phyloP scores from a whole-genome alignment of 1,140 invertebrate species.

The Brevipalpus yothersi region DNA sequence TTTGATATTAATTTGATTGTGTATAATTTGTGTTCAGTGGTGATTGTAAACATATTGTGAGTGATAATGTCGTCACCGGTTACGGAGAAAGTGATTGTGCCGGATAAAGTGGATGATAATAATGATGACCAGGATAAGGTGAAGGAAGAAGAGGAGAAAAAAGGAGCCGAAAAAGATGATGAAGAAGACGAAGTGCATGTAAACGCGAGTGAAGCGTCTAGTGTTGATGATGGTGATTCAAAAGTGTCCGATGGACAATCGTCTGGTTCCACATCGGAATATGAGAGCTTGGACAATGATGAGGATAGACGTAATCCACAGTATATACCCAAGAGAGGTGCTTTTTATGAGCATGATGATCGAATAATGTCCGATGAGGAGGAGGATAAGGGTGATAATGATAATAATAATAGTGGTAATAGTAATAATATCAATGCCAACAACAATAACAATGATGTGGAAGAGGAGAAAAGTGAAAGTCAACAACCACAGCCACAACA shows the following conservation, averaged over 20 bases:
- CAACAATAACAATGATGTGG: conserved; percentile 25
- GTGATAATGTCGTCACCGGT: too few species aligned
- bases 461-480: conserved; percentile 17
- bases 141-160: neutral
- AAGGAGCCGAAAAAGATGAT: neutral
- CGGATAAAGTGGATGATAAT: conserved; percentile 22
- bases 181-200: neutral
- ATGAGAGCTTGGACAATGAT: conserved; percentile 39
- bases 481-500: neutral
- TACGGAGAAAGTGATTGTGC: conserved; percentile 13
- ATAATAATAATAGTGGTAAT: conserved; percentile 7
- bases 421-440: neutral
- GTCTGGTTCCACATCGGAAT: neutral
- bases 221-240: neutral
- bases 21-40: too few species aligned
- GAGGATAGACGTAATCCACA: conserved; percentile 86
- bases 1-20: too few species aligned
- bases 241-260: neutral
- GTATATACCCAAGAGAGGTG: conserved; percentile 82
- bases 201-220: neutral
- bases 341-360: conserved; percentile 89
- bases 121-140: neutral
- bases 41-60: too few species aligned
- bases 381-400: conserved; percentile 21
- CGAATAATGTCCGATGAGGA: conserved; percentile 34